Base-by-base conservation (phyloP, 2,797 vertebrate species). In the Carapus acus region DNA sequence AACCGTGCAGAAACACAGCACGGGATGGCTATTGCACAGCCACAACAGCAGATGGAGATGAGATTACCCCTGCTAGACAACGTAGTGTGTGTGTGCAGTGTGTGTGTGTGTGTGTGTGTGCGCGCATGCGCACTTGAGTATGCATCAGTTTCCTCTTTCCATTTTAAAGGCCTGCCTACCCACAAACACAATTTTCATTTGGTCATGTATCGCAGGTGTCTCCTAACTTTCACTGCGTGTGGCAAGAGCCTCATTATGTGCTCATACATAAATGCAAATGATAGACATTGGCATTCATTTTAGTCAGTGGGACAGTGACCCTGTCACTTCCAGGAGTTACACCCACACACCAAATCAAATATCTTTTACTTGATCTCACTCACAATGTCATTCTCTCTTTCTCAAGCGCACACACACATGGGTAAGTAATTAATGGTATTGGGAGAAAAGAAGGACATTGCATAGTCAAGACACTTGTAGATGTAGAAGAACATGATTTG, bases 11-110 rank as follows among this genome's bases (percentile, higher is more conserved):
- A 74, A 65, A 78, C 53, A 43, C 71, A 79, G 76, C 71, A 69
- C 65, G 76, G 66, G 51, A 54, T 76, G 79, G 73, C 72, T 71
- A 76, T 81, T 78, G 74, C 46, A 58, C 71, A 71, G 56, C 81
- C 51, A 70, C 49, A 42, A 67, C 67, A 81, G 73, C 83, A 85
- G 83, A 86, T 85, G 84, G 85, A 79, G 65, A 83, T 77, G 78
- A 80, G 81, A 85, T 85, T 82, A 85, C 79, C 78, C 80, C 76
- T 81, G 73, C 56, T 47, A 71, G 73, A 74, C 81, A 74, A 69
- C 67, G 64, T 73, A 71, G 73, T 72, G 42, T 14, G 51, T 63
- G 54, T 60, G 64, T 73, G 72, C 74, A 71, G 42, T 14, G 51
- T 63, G 54, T 60, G 57, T 61, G 50, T 61, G 43, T 46, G 46